Evolutionary conservation across 2,113 vertebrate genomes (phyloP), one percentile per base, ranked within the genome.

Genomic region (Colossoma macropomum): DNA sequence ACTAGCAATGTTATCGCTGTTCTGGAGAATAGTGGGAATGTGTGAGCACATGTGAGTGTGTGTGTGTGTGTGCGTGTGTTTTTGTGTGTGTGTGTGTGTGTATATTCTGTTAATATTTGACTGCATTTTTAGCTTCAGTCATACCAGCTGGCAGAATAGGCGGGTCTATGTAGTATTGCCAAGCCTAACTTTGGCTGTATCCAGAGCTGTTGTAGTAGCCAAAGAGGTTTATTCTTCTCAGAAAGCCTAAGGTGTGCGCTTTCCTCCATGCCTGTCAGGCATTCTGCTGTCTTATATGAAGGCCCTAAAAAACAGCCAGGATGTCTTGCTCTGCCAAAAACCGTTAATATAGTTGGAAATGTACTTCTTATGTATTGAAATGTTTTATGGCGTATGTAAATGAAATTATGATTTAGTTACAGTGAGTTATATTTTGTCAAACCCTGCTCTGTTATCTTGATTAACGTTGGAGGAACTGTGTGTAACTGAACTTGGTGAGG

Each of bases 31-130:
- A n/a, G 30, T 70, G 68, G 19, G 68, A 23, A 41, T 70, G 68
- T 21, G 68, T 38, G 32, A 21, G 30, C 38, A 38, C 17, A n/a
- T 68, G 65, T 45, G 41, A n/a, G n/a, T 45, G n/a, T 45, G 5
- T 50, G n/a, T 54, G 72, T 75, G 25, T 28, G 25, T 54, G 27
- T 54, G 27, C 23, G 30, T 32, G 30, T 60, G 28, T 56, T 1
- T 56, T 17, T 56, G 17, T 56, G 28, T 75, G 72, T 75, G 48
- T 54, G 48, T 54, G 27, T 56, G 27, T 32, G 28, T 21, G 19
- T 59, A 27, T 23, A 69, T 69, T 59, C 16, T 30, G 74, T 60
- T 59, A 60, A 60, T 76, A 23, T 70, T 70, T 70, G 66, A 70
- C 66, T 34, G 19, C 9, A 8, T 70, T 70, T 69, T 69, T 32